Evolutionary conservation across 2,113 vertebrate species (phyloP).

Genomic region (Oreochromis tanganicae): DNA sequence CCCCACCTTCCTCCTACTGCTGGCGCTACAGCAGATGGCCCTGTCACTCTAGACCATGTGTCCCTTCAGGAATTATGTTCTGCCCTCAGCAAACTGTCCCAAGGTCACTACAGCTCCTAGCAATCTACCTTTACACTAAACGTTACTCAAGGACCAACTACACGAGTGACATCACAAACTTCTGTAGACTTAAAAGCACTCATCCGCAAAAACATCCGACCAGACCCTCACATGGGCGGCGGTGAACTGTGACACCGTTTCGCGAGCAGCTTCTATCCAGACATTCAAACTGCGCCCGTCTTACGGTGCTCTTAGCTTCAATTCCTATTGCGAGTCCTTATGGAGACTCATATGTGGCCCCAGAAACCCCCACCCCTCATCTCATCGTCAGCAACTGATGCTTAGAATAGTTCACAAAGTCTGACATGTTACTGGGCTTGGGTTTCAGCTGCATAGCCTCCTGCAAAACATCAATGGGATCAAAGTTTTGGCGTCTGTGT

Average conservation of each 20-base stretch:
- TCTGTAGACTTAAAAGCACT: background rate
- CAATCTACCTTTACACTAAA: slow-evolving; percentile 40
- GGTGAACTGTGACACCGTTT: background rate
- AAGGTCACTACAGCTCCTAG: slow-evolving; percentile 74
- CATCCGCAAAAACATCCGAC: background rate
- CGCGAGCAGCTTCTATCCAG: slow-evolving; percentile 39
- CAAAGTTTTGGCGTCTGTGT: slow-evolving; percentile 45
- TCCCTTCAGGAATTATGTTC: slow-evolving; percentile 75
- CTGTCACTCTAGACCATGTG: slow-evolving; percentile 81
- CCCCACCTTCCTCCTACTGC: slow-evolving; percentile 58
- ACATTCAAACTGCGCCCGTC: slow-evolving; percentile 23
- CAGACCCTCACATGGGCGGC: background rate
- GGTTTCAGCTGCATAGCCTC: slow-evolving; percentile 73
- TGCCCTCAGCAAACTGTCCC: slow-evolving; percentile 70
- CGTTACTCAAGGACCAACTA: background rate
- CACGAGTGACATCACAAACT: background rate
- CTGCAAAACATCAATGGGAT: slow-evolving; percentile 74
- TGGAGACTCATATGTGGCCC: slow-evolving; percentile 46
- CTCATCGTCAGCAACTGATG: slow-evolving; percentile 75
- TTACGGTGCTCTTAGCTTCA: slow-evolving; percentile 26
- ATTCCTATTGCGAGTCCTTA: slow-evolving; percentile 58
- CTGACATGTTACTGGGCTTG: slow-evolving; percentile 74
- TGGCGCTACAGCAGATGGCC: slow-evolving; percentile 75
- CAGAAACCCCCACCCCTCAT: slow-evolving; percentile 39
- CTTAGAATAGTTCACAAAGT: slow-evolving; percentile 82